Conservation (phyloP, 2,888 invertebrate genomes). For the Hymenopus coronatus region DNA sequence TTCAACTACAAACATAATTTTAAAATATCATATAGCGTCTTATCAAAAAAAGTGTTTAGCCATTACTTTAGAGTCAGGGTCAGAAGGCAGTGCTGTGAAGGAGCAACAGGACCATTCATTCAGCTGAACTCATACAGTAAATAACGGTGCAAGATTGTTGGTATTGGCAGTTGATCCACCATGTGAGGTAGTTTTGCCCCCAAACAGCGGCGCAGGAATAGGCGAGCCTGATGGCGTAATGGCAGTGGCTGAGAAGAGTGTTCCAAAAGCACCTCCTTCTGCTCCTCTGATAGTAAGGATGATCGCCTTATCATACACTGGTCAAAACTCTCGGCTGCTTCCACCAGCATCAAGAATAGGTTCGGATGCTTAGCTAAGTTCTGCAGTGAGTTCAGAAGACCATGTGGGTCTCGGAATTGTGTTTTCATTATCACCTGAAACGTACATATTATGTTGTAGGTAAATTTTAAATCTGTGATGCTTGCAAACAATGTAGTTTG, state of each 20-base stretch:
- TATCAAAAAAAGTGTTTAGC: background rate
- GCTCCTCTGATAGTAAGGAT: conserved; percentile 60
- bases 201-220: conserved; percentile 57
- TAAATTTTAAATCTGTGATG: no score
- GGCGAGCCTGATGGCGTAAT: conserved; percentile 62
- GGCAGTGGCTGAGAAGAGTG: conserved; percentile 66
- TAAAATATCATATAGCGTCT: no score
- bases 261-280: conserved; percentile 63
- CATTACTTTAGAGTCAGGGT: background rate
- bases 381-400: conserved; percentile 75
- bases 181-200: conserved; percentile 57
- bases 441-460: background rate
- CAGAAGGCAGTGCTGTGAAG: background rate
- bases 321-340: conserved; percentile 75
- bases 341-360: conserved; percentile 64
- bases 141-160: conserved; percentile 63
- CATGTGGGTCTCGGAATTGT: conserved; percentile 79
- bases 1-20: no score
- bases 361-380: conserved; percentile 54
- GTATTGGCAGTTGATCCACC: conserved; percentile 61
- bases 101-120: background rate
- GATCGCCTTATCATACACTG: conserved; percentile 76
- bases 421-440: conserved; percentile 74
- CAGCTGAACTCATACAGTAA: conserved; percentile 61
- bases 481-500: no score